Evolutionary conservation across 2,797 vertebrate species (phyloP), one percentile per base, ranked within the genome.

Genomic region (Ctenosaura bakeri): DNA sequence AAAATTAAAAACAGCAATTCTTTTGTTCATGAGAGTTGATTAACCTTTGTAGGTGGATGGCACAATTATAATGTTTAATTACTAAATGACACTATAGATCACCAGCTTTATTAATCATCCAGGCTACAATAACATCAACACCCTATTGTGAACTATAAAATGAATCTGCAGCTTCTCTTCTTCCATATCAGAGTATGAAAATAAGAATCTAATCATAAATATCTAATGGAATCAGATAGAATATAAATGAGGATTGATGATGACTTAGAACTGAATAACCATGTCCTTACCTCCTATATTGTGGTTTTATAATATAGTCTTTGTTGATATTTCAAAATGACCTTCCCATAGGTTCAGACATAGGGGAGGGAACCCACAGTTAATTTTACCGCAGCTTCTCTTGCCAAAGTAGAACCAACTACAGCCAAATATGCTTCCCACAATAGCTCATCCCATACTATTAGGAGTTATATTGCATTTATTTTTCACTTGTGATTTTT

Each of bases 51-150:
- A 86, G 52, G 79, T 90, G 46, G 74, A 88, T 83, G 78, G 22
- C 78, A 90, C 38, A 83, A 71, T 86, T 90, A 78, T 88, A 66
- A 86, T 83, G 18, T 90, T 88, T 90, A 88, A 88, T 92, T 88
- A 86, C 71, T 85, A 90, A 90, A 86, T 79, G 89, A 88, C 86
- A 83, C 52, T 42, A 52, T 78, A 90, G 73, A 86, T 88, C 82
- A 71, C 50, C 62, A 83, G 78, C 42, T 86, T 82, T 76, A 88
- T 90, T 90, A 88, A 83, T 86, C 59, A 88, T 84, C 24, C 54
- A n/a, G 38, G 83, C 83, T 83, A 86, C 83, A 90, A 69, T 81
- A 74, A 86, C 62, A 86, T 86, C 38, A 46, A 35, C 35, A 50
- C 26, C 20, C 22, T 78, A 71, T 59, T 92, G 78, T 71, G n/a